These are phyloP conservation scores for Lontra canadensis DNA, from an alignment of 2,113 vertebrate species.

Conservation along the genomic window DNA sequence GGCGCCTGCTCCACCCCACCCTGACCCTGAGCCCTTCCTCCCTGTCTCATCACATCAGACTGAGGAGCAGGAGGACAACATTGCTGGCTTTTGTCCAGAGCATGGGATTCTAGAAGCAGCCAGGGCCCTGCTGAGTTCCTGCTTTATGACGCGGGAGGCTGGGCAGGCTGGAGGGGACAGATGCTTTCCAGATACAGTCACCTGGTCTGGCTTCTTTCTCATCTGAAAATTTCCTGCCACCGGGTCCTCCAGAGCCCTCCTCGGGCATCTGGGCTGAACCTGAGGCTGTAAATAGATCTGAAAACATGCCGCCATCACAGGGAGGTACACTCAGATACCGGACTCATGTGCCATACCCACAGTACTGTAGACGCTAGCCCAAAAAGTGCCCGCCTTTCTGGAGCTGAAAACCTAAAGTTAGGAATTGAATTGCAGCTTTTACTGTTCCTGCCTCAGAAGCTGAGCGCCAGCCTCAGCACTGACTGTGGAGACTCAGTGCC, in stretches of 20 bases:
- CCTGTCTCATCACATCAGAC: not conserved
- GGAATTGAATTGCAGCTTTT: not conserved
- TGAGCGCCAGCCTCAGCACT: not conserved
- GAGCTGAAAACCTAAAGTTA: not conserved
- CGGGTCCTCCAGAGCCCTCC: not conserved
- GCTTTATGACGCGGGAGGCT: not conserved
- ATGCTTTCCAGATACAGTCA: not conserved
- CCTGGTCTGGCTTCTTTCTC: not conserved
- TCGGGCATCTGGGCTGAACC: not conserved
- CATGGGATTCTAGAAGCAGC: not conserved
- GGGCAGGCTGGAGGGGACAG: not conserved
- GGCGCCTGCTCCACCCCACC: not conserved
- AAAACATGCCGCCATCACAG: accelerated
- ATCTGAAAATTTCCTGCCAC: not conserved
- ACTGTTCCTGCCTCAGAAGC: not conserved
- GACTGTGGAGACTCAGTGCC: not conserved
- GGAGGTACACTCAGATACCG: not conserved
- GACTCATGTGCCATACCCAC: accelerated
- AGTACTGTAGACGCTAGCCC: accelerated
- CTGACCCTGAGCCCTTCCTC: not conserved
- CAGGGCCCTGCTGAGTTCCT: not conserved
- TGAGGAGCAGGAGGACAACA: not conserved
- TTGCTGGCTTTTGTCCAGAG: not conserved
- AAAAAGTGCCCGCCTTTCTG: not conserved
- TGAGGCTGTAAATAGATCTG: not conserved